Evolutionary conservation across 2,888 invertebrate genomes (phyloP), one percentile per base, ranked within the genome.

Genomic region (Tyria jacobaeae): DNA sequence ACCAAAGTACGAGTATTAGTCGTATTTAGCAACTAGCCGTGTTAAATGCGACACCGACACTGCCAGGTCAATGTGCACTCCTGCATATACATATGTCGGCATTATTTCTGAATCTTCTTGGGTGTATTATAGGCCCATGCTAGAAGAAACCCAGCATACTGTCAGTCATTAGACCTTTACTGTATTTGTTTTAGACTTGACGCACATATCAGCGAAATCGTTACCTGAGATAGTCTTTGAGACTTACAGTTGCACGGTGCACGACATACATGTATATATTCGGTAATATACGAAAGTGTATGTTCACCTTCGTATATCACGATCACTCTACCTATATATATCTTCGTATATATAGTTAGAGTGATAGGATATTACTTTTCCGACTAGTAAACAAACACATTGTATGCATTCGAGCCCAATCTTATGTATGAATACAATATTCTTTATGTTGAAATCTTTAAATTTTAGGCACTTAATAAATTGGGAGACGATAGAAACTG

Each of bases 401-500:
- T n/a, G n/a, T n/a, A n/a, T n/a, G n/a, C n/a, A n/a, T 1, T 12
- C 44, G 10, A 17, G 44, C 12, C 21, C 17, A 3, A 44, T 9
- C 9, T 21, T 12, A 17, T 10, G 44, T 44, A 12, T 44, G 10
- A 41, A 24, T 17, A 12, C 0, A 37, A 17, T 17, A 37, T 1
- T 1, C 24, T 39, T 12, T 31, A 7, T 27, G 39, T 31, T n/a
- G 12, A 9, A 7, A 10, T 44, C 0, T 63, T 17, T 70, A 62
- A 58, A 25, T 88, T 90, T 17, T 76, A 98, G 98, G 96, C 97
- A 3, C 95, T 98, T 62, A 99, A 99, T 92, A 97, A 98, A 82
- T 90, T 97, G 81, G 97, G 97, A 35, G 97, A 98, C 80, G 95
- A 96, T 66, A 96, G 97, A 84, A 97, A 97, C 86, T 96, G 98